Percentiles rank a stretch among this genome's conserved stretches.
Conservation (phyloP, 2,888 invertebrate species). For the Epistrophella euchroma region DNA sequence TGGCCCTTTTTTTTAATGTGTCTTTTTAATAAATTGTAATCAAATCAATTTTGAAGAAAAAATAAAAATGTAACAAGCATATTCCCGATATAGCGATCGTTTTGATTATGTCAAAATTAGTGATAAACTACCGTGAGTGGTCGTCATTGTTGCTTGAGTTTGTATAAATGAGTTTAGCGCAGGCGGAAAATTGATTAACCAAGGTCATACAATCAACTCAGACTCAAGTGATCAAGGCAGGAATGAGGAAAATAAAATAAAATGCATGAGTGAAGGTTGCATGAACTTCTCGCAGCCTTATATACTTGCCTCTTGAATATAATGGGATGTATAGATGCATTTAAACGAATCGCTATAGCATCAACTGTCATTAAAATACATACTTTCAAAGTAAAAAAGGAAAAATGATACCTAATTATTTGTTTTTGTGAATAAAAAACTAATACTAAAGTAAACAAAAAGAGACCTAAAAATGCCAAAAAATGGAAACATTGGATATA, state of each 20-base stretch:
- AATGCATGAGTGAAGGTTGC: background rate
- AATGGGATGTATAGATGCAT: no score
- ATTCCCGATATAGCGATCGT: background rate
- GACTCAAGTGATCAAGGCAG: no score
- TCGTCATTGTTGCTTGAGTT: constrained; percentile 55
- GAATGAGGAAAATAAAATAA: background rate
- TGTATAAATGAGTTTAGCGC: constrained; percentile 30
- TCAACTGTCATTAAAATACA: no score
- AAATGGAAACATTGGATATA: no score
- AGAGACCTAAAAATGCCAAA: no score
- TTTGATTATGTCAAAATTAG: constrained; percentile 32
- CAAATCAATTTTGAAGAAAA: constrained; percentile 22
- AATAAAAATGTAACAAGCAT: constrained; percentile 6
- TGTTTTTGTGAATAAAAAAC: no score
- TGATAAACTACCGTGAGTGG: constrained; percentile 40
- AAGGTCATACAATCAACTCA: constrained; percentile 36
- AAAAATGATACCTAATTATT: no score
- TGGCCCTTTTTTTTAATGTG: constrained; percentile 24
- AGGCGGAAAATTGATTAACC: constrained; percentile 60
- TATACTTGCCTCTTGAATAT: no score
- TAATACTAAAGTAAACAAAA: no score
- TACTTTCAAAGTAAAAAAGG: no score
- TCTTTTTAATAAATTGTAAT: constrained; percentile 32
- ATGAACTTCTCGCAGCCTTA: background rate
- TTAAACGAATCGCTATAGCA: no score